Percentiles rank a stretch among this genome's conserved stretches.
Evolutionary conservation across 2,113 vertebrate species (phyloP).

Genomic region (Telmatochromis brachygnathus): DNA sequence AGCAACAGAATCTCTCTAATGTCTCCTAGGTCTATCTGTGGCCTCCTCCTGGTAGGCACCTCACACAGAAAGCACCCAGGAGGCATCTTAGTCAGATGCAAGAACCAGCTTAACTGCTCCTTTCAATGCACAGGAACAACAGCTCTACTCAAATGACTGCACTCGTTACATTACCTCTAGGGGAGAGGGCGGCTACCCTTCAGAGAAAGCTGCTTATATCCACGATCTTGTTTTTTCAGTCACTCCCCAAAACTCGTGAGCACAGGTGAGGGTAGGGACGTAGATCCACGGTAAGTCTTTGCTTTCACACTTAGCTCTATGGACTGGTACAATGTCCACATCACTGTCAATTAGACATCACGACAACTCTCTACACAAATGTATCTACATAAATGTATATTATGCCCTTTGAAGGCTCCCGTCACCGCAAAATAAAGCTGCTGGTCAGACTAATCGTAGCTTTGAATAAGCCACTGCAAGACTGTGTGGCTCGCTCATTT

Average conservation of each 20-base stretch:
- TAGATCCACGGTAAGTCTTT: neutral
- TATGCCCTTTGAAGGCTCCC: neutral
- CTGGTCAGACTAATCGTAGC: neutral
- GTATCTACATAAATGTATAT: neutral
- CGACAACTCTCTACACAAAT: neutral
- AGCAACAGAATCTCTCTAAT: neutral
- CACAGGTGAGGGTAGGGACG: neutral
- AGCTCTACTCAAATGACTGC: neutral
- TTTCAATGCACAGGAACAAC: neutral
- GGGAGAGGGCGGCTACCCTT: neutral
- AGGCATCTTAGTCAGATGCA: neutral
- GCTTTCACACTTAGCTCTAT: neutral
- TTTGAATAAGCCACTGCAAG: neutral
- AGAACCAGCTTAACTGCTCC: neutral
- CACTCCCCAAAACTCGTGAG: accelerated
- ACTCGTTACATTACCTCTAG: neutral
- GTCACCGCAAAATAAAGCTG: neutral
- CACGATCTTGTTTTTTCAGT: neutral
- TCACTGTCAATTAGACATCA: neutral
- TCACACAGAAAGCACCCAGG: neutral
- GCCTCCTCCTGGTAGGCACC: neutral
- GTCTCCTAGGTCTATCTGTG: neutral
- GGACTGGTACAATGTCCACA: neutral
- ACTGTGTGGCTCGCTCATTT: neutral
- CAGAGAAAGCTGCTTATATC: neutral